Conservation (phyloP, 2,888 invertebrate species). For the Syritta pipiens region DNA sequence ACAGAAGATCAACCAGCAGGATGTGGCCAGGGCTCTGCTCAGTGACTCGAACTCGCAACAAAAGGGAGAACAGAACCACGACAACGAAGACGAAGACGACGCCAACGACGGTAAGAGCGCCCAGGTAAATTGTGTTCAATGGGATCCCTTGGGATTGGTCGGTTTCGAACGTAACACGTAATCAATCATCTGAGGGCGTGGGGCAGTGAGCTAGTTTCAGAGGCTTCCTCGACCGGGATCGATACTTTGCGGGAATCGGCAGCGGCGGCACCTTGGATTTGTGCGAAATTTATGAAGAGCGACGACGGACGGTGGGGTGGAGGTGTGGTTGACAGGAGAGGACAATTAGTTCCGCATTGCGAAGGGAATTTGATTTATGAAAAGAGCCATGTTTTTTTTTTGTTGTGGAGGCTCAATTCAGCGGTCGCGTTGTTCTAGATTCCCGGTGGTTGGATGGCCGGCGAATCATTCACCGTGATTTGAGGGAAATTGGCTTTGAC, state of each 20-base stretch:
- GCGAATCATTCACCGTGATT: too few relatives aligned
- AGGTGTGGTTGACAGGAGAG: constrained; percentile 30
- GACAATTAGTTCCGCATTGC: constrained; percentile 58
- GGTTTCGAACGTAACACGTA: constrained; percentile 40
- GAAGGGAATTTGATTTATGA: constrained; percentile 26
- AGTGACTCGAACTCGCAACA: constrained; percentile 22
- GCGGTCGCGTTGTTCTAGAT: too few relatives aligned
- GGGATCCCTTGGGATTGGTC: constrained; percentile 57
- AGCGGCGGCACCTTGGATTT: constrained; percentile 33
- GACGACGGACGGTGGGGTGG: too few relatives aligned
- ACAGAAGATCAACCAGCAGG: constrained; percentile 64
- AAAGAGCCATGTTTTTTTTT: too few relatives aligned
- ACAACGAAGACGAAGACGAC: too few relatives aligned
- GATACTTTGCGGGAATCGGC: constrained; percentile 1
- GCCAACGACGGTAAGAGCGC: too few relatives aligned
- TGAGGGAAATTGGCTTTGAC: too few relatives aligned
- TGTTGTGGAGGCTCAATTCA: too few relatives aligned
- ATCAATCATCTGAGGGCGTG: constrained; percentile 56
- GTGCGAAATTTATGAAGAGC: constrained; percentile 29
- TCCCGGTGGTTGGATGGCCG: too few relatives aligned
- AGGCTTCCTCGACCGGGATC: constrained; percentile 24
- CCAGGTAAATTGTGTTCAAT: constrained; percentile 58
- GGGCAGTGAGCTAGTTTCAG: constrained; percentile 46
- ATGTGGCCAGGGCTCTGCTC: constrained; percentile 52
- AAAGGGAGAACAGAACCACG: constrained; percentile 23